Percentiles rank a stretch among this genome's conserved stretches.
Conservation (phyloP, 2,797 vertebrate genomes). For the Molothrus ater region DNA sequence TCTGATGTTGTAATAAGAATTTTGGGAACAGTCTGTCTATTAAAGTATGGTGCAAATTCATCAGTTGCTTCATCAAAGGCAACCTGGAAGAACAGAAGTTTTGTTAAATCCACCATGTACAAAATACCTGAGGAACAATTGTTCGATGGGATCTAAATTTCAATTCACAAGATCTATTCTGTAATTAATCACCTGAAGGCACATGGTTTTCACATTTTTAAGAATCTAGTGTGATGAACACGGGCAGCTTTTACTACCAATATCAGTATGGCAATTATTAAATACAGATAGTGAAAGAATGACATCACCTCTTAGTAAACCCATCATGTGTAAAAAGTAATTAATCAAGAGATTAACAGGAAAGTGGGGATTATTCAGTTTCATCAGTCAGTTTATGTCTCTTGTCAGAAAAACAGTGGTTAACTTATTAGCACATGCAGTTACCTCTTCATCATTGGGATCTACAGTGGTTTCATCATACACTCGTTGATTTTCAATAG, state of each 20-base stretch:
- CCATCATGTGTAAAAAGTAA: neutral
- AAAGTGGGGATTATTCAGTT: neutral
- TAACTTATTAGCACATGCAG: neutral
- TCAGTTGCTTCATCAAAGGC: constrained; percentile 95
- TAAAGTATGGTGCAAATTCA: constrained; percentile 98
- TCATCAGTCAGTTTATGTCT: neutral
- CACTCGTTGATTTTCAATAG: constrained; percentile 95
- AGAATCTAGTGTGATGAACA: neutral
- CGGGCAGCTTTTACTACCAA: neutral
- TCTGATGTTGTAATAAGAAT: constrained; percentile 98
- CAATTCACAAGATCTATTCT: neutral
- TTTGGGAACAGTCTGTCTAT: constrained; percentile 91
- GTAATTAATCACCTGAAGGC: neutral
- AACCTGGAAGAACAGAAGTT: constrained; percentile 78
- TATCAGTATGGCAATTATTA: neutral
- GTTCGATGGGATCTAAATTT: neutral
- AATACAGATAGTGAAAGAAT: neutral
- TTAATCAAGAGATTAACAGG: neutral
- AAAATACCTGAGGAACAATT: neutral
- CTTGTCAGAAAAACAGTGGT: neutral
- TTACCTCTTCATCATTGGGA: constrained; percentile 95
- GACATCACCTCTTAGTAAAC: neutral
- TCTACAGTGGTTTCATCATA: constrained; percentile 95
- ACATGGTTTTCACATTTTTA: accelerated
- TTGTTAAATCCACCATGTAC: neutral